Evolutionary conservation across 1,140 invertebrate species (phyloP), one percentile per base, ranked within the genome.

Genomic region (Rhysida immarginata): DNA sequence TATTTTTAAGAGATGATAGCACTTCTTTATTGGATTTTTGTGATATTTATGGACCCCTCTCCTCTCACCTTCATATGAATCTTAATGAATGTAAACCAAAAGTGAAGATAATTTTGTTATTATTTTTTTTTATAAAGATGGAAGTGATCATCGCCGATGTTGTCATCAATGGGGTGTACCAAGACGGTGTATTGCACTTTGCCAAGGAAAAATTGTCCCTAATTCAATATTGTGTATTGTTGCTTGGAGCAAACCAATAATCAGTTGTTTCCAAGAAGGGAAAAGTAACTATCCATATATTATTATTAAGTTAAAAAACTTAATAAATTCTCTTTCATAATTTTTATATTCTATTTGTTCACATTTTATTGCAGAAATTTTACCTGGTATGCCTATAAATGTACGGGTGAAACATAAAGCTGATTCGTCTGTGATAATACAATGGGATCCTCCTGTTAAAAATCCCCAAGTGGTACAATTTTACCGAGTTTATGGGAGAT

Each of bases 381-480:
- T 89, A 55, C 85, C 85, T 0, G 84, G 85, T 16, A 84, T 84
- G n/a, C 85, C 85, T 1, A 74, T 77, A 55, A 81, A 84, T 61
- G 69, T 88, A 25, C 74, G 72, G 23, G 78, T 84, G 16, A 74
- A 76, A 35, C 74, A 78, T 16, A 71, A 79, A 0, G 78, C 78
- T 35, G 66, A 75, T 1, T 71, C 77, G 60, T 72, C 77, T 24
- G 77, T 82, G 1, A 67, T 76, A 16, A 72, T 85, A 2, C 70
- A 76, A 53, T 89, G 85, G 86, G 81, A 87, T 62, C 76, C 78
- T 16, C 85, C 86, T 41, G 65, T 75, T 27, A 87, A 87, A 68
- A 88, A 89, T 69, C 83, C 85, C 2, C 77, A 84, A 58, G 80
- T 80, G 8, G 84, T 87, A n/a, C 83, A 86, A 69, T 74, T 84